Base-by-base conservation (phyloP, 2,113 vertebrate species). In the Syngnathoides biaculeatus region DNA sequence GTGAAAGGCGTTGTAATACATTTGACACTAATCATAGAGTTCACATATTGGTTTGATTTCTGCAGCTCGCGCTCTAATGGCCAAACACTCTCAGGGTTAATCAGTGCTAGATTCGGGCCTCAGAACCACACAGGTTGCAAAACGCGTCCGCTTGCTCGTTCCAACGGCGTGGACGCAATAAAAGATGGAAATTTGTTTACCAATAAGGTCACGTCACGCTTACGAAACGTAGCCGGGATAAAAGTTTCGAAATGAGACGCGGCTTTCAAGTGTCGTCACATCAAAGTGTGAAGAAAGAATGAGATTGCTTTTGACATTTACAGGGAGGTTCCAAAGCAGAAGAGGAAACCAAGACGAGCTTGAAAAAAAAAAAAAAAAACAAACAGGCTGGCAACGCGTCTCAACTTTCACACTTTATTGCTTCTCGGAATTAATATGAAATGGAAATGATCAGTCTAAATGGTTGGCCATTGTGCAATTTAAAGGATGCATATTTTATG, bases 41-140 rank as follows among this genome's bases (percentile, higher is more conserved):
- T 90, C 84, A 86, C 89, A 88, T 91, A 82, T 81, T 89, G 88
- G 70, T 86, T 86, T 87, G 85, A 91, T 90, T 91, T 90, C 71
- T 67, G 80, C 72, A 85, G 84, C 90, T 87, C 82, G 24, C 73
- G 68, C 81, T 81, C 78, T 90, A 89, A 89, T 85, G 80, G 74
- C 71, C 68, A 83, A 87, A 90, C 83, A 89, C 83, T 86, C 71
- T 71, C 61, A 78, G 74, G 79, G 78, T 81, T 88, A 88, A 90
- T 90, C 88, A 91, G 83, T 72, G 79, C 75, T 52, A 35, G 68
- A 65, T 67, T 73, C 56, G 76, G 75, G 77, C 72, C 82, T 88
- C 76, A 15, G 8, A 73, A 35, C 67, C 68, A 24, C 81, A 84
- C 65, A 67, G 67, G 84, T 83, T 74, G 64, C 70, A 40, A 14